Base-by-base conservation (phyloP, 2,888 invertebrate genomes). In the Hemistola chrysoprasaria region DNA sequence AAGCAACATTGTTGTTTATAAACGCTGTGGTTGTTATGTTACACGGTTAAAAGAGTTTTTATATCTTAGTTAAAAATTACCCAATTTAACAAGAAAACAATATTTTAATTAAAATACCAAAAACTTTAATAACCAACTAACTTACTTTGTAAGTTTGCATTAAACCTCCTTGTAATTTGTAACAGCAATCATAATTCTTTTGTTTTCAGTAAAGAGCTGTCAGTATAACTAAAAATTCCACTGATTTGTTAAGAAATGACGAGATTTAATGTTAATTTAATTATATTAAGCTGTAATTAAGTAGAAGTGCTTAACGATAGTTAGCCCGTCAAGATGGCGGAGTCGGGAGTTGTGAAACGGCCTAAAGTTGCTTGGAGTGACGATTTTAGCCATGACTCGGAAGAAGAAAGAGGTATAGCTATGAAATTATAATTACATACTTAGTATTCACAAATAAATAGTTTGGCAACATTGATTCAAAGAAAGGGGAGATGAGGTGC, bases 361-460 rank as follows among this genome's bases (percentile, higher is more conserved):
- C 47, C 53, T 1, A 90, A 85, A 66, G 71, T 86, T 1, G 67
- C 84, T 1, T 90, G 89, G 89, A 89, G 89, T 34, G 90, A 90
- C 42, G 89, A 89, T 49, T 61, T 90, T 22, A 90, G 89, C 50
- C 82, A 87, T 61, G 82, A 90, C 52, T 88, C 88, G 0, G 90
- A 84, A 38, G 90, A 81, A 56, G 90, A 90, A 33, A 77, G 84
- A 72, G 90, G 89, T 89, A 61, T 47, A 72, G 90, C 89, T 89
- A 61, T 47, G 26, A 16, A 16, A 16, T 16, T 16, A 16, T 16
- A n/a, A n/a, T n/a, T n/a, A n/a, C n/a, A n/a, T n/a, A n/a, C n/a
- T n/a, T n/a, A n/a, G n/a, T n/a, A n/a, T n/a, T n/a, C n/a, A n/a
- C n/a, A n/a, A n/a, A n/a, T n/a, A n/a, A n/a, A n/a, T n/a, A n/a